Conservation (phyloP, 2,113 vertebrate genomes). For the Todiramphus saurophagus region DNA sequence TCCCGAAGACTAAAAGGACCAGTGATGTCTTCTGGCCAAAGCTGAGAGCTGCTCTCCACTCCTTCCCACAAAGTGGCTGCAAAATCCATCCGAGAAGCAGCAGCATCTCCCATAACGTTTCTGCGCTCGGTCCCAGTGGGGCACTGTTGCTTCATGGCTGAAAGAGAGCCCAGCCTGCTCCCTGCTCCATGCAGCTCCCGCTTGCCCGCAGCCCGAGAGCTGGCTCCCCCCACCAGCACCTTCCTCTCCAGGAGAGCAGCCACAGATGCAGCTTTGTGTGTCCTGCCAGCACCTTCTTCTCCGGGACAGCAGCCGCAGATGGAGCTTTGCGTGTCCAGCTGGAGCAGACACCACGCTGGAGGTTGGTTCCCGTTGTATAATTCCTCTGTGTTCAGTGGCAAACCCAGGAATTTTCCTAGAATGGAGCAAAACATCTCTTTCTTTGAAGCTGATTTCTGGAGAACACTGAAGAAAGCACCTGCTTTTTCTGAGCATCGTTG, state of each 20-base stretch:
- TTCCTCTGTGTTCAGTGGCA: neutral
- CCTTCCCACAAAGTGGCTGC: neutral
- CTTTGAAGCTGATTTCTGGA: neutral
- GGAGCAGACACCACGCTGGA: neutral
- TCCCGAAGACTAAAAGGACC: neutral
- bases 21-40: neutral
- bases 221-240: no score
- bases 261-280: no score
- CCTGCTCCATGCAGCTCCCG: neutral
- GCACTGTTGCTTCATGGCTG: slow-evolving; percentile 47
- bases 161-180: neutral
- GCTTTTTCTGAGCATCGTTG: neutral
- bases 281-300: neutral
- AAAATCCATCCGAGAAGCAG: neutral
- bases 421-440: neutral
- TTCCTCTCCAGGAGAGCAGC: no score
- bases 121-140: neutral
- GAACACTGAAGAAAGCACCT: neutral
- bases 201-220: neutral
- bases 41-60: neutral
- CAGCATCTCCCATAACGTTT: neutral
- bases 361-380: neutral
- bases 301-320: neutral
- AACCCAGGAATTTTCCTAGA: neutral
- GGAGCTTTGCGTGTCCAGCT: neutral